phyloP scores from a whole-genome alignment of 92 coral and sea anemone genomes.

The Palythoa grandis region DNA sequence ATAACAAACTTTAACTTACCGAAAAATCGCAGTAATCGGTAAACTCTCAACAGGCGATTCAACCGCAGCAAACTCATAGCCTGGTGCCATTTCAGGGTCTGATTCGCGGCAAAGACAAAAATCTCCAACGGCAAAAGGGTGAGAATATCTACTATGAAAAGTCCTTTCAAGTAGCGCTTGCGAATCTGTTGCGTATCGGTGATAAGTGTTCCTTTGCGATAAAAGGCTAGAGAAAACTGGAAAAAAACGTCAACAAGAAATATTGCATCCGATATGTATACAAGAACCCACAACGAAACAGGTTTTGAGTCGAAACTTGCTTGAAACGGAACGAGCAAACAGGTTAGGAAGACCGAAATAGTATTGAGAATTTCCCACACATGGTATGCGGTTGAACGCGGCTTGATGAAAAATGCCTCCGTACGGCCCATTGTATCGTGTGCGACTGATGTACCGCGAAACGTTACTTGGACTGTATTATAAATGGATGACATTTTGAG shows the following conservation, averaged over 20 bases:
- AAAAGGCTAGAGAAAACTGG: conserved; percentile 71
- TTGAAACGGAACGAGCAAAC: conserved; percentile 78
- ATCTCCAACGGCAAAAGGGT: conserved; percentile 71
- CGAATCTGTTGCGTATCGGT: conserved; percentile 64
- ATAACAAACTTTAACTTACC: conserved; percentile 55
- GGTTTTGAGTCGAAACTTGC: conserved; percentile 70
- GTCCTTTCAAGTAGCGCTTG: conserved; percentile 65
- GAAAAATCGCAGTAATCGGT: conserved; percentile 66
- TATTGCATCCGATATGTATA: conserved; percentile 64
- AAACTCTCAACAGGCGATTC: conserved; percentile 73
- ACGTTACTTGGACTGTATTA: conserved; percentile 71
- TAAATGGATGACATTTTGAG: conserved; percentile 54
- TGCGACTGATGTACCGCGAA: conserved; percentile 74
- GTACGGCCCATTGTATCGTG: conserved; percentile 34
- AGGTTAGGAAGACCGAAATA: conserved; percentile 58
- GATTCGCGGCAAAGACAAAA: conserved; percentile 46
- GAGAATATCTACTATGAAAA: conserved; percentile 62
- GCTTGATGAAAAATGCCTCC: conserved; percentile 60
- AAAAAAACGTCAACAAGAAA: conserved; percentile 69
- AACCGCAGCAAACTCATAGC: conserved; percentile 65
- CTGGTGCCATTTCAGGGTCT: conserved; percentile 58
- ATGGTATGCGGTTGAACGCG: conserved; percentile 66
- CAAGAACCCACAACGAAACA: conserved; percentile 56
- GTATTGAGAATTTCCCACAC: conserved; percentile 68
- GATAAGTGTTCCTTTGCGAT: conserved; percentile 71